Evolutionary conservation across 2,888 invertebrate genomes (phyloP), one percentile per base, ranked within the genome.

Genomic region (Aporophyla nigra): DNA sequence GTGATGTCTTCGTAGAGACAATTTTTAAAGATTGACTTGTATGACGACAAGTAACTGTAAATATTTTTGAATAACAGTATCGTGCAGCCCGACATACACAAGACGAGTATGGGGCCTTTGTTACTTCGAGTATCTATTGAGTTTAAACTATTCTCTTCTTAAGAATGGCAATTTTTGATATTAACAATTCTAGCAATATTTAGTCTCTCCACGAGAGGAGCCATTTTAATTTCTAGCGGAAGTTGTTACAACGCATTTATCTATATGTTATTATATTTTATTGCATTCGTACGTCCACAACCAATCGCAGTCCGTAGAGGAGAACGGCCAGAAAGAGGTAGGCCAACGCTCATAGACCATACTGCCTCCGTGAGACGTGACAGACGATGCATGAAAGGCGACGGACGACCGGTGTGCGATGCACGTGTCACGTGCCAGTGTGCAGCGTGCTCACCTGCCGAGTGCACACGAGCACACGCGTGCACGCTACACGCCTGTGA

Each of bases 241-340:
- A 94, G 92, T 95, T 95, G 91, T 95, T 95, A 93, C 93, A 96
- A 94, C 95, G 96, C 96, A 96, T 96, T 96, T 96, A 96, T 94
- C 95, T 96, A 95, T 95, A 94, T 96, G 93, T 95, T 96, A 93
- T 95, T 96, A 95, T 94, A 96, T 96, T 96, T 96, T 96, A 96
- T 96, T 96, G 96, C 96, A 96, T 96, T 96, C 96, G 94, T 96
- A 94, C 96, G 96, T 94, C 96, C 93, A 96, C 96, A 96, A 96
- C 96, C 96, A 96, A 96, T 95, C 96, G 96, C 96, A 96, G 96
- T 95, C 96, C 93, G 96, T 96, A 95, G 96, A 96, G 96, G 96
- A 96, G 94, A 96, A 96, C 95, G 96, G 96, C 94, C 96, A 95
- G 89, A 96, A 93, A 93, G 96, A 96, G 96, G 96, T 96, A 96